Evolutionary conservation across 2,797 vertebrate species (phyloP), one percentile per base, ranked within the genome.

Genomic region (Hypotaenidia philippensis): DNA sequence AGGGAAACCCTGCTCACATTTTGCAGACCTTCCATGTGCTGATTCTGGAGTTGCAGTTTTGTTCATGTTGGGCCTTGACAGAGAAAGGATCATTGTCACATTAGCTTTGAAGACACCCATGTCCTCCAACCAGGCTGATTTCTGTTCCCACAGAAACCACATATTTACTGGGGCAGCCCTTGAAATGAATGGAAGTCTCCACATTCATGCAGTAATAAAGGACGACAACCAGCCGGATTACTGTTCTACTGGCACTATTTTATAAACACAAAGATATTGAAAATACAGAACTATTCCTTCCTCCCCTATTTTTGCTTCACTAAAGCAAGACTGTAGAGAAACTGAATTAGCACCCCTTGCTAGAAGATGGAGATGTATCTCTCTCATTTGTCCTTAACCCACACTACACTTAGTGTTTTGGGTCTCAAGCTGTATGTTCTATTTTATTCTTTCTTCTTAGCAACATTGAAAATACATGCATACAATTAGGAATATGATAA

Each of bases 141-240:
- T 86, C 72, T 93, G 52, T 77, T 94, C 87, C 80, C 49, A 86
- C 70, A 94, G 74, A 96, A 96, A 82, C 75, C 74, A 92, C 27
- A 13, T 13, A n/a, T 74, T 81, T 86, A 66, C 64, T 63, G 52
- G 47, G 64, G 53, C 32, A 78, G 65, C 50, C 61, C 63, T 86
- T 84, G 84, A 88, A 79, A 86, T 68, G 53, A 86, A 90, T 63
- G 32, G 31, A 91, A 79, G 23, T 57, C 52, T 83, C 55, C 1
- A 6, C 53, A 71, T 92, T 87, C 86, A 92, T 20, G 60, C 25
- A 87, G 49, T 45, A 78, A 90, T 83, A 86, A 94, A 89, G 61
- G 60, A 78, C 0, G 6, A 77, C 50, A 61, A 20, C 2, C 26
- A 60, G 40, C 26, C 59, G 60, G 53, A 70, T 77, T 89, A 59